Percentiles rank a stretch among this genome's conserved stretches.
Evolutionary conservation across 2,888 invertebrate genomes (phyloP).

Genomic region (Panzeria rudis): DNA sequence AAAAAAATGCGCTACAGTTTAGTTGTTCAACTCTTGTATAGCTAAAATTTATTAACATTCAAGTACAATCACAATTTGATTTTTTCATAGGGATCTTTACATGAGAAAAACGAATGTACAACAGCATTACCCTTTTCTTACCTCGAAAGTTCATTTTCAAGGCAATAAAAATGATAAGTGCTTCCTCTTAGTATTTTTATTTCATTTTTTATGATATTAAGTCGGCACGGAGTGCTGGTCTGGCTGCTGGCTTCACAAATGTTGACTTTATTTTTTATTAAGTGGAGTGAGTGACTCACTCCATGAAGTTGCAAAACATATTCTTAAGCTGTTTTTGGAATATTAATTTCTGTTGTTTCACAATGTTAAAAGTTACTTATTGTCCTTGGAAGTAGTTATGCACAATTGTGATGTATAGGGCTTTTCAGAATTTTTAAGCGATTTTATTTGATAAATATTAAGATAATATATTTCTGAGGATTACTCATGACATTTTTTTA

Average conservation of each 20-base stretch:
- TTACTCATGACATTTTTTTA: neutral
- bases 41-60: constrained; percentile 37
- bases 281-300: constrained; percentile 31
- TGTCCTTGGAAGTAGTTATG: constrained; percentile 44
- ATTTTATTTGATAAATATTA: constrained; percentile 20
- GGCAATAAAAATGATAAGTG: constrained; percentile 33
- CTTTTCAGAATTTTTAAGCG: constrained; percentile 16
- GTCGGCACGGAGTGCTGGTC: neutral
- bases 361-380: neutral
- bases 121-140: constrained; percentile 27
- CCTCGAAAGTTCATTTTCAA: constrained; percentile 60
- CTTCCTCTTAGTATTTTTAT: constrained; percentile 34
- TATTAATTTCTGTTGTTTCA: constrained; percentile 39
- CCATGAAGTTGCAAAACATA: constrained; percentile 14
- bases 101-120: neutral
- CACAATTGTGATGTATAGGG: neutral
- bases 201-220: neutral
- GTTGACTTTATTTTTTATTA: neutral
- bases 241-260: neutral
- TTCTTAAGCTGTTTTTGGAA: constrained; percentile 28
- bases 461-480: neutral
- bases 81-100: constrained; percentile 5
- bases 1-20: neutral
- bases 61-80: constrained; percentile 18
- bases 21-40: neutral